Base-by-base conservation (phyloP, 2,113 vertebrate genomes). In the Tachycineta bicolor region DNA sequence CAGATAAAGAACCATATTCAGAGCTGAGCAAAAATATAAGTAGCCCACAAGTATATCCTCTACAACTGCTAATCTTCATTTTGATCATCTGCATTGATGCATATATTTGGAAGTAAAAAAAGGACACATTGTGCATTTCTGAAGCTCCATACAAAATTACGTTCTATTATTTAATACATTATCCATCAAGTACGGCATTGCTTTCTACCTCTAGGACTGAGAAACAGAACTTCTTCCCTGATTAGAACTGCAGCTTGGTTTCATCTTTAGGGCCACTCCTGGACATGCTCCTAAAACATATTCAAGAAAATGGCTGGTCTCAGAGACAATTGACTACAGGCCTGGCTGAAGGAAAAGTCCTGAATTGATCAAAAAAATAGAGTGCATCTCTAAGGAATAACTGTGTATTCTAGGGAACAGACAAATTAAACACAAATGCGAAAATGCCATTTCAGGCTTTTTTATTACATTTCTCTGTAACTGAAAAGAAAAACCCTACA, bases 1-100 rank as follows among this genome's bases (percentile, higher is more conserved):
- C 60, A 93, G 89, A 65, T 73, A 85, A 87, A 87, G 33, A 89
- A 91, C 41, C n/a, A 37, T 39, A 91, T 87, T 74, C 34, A 77
- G 91, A 96, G 62, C 39, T 17, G 20, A 91, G 18, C 17, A 95
- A 90, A 93, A 95, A 90, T 19, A 2, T 55, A 74, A 74, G 71
- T 52, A 96, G 67, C 71, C 89, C 87, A 39, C 78, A 93, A 59
- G 37, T 59, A 73, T 93, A 78, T 90, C 82, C 50, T 59, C 16
- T 70, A 74, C 29, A 90, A 96, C 37, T 11, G 0, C 37, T 80
- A 88, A 89, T 83, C 82, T 76, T 83, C 19, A 67, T 85, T 94
- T 91, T 25, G 8, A 90, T 87, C 93, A 90, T 69, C 79, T 70
- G 24, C 55, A 55, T 39, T 39, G 19, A 90, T 71, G 63, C 17